These are phyloP conservation scores for Holothuria glaberrima DNA, from an alignment of 35 echinoderm and acorn worm genomes.

Conservation along the genomic window DNA sequence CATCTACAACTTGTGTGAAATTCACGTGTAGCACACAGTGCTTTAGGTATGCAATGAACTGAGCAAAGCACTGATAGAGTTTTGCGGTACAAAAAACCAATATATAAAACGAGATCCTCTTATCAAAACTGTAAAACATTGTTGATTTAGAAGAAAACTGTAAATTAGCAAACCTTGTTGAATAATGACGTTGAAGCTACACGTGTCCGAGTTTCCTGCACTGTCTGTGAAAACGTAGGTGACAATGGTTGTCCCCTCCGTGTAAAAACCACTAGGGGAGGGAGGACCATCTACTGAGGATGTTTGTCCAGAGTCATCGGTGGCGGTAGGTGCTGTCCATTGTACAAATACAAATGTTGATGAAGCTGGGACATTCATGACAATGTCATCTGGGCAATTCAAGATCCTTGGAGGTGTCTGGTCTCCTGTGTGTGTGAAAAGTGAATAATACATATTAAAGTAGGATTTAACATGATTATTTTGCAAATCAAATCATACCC, in stretches of 20 bases:
- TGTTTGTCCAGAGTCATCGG: constrained; percentile 33
- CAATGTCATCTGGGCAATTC: constrained; percentile 31
- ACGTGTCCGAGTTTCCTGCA: constrained; percentile 52
- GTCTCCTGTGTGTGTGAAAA: background rate
- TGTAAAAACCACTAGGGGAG: background rate
- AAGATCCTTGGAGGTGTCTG: background rate
- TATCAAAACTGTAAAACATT: too few relatives aligned
- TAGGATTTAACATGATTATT: background rate
- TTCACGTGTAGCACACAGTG: too few relatives aligned
- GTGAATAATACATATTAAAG: background rate
- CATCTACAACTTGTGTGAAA: too few relatives aligned
- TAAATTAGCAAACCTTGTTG: background rate
- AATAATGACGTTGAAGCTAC: constrained; percentile 49
- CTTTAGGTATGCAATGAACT: too few relatives aligned
- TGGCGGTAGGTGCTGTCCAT: constrained; percentile 39
- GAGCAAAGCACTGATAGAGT: too few relatives aligned
- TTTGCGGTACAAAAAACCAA: too few relatives aligned
- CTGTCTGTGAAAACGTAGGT: constrained; percentile 57
- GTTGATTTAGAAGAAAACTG: too few relatives aligned
- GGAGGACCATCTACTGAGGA: background rate
- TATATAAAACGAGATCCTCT: too few relatives aligned
- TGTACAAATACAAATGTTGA: background rate
- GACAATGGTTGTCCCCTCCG: constrained; percentile 26
- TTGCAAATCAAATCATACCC: background rate
- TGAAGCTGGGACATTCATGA: background rate